Conservation (phyloP, 1,140 invertebrate genomes). For the Chymomyza costata region DNA sequence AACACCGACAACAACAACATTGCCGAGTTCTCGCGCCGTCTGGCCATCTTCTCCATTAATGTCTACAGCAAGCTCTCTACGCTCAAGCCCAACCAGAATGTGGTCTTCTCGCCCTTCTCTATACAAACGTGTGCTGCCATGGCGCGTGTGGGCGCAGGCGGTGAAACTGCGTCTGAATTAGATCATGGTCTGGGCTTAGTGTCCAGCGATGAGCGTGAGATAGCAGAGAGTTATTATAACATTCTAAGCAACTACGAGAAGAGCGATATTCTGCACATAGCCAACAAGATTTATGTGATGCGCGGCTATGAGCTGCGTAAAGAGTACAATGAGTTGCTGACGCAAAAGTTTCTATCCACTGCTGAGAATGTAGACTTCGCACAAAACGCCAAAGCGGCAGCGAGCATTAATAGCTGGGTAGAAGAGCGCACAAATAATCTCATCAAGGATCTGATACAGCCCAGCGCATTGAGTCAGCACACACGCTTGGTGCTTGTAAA, state of each 20-base stretch:
- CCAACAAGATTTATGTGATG: constrained; percentile 68
- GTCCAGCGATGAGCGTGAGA: constrained; percentile 25
- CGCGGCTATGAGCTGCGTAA: constrained; percentile 31
- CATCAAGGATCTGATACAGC: constrained; percentile 78
- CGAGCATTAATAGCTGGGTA: constrained; percentile 79
- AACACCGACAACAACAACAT: constrained; percentile 8
- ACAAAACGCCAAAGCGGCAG: constrained; percentile 54
- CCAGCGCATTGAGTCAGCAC: constrained; percentile 43
- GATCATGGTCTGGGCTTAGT: constrained; percentile 74
- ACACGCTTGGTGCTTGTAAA: constrained; percentile 79
- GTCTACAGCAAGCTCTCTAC: constrained; percentile 36
- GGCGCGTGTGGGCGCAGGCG: constrained; percentile 77
- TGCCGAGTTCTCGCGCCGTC: constrained; percentile 40
- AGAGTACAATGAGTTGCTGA: constrained; percentile 45
- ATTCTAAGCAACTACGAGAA: constrained; percentile 46
- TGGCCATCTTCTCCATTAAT: constrained; percentile 46
- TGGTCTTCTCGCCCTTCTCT: constrained; percentile 79
- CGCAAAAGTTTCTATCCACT: constrained; percentile 52
- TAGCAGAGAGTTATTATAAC: constrained; percentile 49
- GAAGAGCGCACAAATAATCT: constrained; percentile 77
- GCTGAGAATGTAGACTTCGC: constrained; percentile 76
- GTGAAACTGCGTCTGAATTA: constrained; percentile 77
- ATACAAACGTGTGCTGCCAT: constrained; percentile 78
- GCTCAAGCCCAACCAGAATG: constrained; percentile 72
- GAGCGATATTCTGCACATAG: constrained; percentile 53